These are phyloP conservation scores for Bovichtus diacanthus DNA, from an alignment of 2,797 vertebrate genomes.

Conservation along the genomic window DNA sequence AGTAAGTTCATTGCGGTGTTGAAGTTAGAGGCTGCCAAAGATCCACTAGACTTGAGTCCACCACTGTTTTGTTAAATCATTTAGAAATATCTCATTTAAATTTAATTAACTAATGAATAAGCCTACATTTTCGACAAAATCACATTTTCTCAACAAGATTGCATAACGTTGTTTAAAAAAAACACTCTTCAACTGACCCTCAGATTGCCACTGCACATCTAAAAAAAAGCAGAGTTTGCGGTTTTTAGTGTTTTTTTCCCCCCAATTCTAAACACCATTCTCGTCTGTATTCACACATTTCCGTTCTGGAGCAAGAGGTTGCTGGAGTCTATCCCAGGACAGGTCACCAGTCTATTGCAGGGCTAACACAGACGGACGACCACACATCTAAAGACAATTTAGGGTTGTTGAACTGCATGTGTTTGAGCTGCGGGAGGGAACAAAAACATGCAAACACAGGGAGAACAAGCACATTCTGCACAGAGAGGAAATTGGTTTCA, in stretches of 20 bases:
- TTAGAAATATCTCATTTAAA: not conserved
- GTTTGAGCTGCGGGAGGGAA: slow-evolving; percentile 24
- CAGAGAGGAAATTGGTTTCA: not conserved
- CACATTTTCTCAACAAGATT: not conserved
- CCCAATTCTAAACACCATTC: not conserved
- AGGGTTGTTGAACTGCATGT: slow-evolving; percentile 35
- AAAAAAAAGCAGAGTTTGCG: no score
- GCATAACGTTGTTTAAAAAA: not conserved
- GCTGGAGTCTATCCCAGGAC: slow-evolving; percentile 3
- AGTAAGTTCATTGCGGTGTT: not conserved
- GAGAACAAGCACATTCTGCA: slow-evolving; percentile 16
- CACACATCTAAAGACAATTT: slow-evolving; percentile 34
- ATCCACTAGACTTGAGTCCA: slow-evolving; percentile 8
- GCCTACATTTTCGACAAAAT: not conserved
- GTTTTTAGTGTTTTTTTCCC: no score
- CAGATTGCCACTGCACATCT: not conserved
- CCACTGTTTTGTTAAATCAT: slow-evolving; percentile 14
- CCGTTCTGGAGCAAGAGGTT: not conserved
- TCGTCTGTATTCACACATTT: not conserved
- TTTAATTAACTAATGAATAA: not conserved
- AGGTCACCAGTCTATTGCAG: slow-evolving; percentile 10
- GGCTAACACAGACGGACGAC: slow-evolving; percentile 20
- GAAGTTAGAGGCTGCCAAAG: not conserved
- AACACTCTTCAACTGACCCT: not conserved
- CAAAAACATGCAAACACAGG: slow-evolving; percentile 13